Conservation (phyloP, 2,888 invertebrate species). For the Lamproptera curius region DNA sequence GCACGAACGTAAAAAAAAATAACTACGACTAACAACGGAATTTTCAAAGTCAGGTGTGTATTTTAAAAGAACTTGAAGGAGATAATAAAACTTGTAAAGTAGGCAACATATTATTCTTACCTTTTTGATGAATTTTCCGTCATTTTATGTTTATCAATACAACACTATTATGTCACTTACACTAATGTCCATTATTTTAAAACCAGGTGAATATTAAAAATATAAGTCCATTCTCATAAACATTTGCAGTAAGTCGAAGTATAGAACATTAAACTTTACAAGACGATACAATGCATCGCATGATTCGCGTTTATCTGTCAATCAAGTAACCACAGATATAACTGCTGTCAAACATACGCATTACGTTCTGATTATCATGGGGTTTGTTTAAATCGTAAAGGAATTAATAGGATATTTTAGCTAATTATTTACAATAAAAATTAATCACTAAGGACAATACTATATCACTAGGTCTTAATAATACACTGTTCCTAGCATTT, state of each 20-base stretch:
- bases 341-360: conserved; percentile 25
- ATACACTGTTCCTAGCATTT: no score
- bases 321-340: conserved; percentile 18
- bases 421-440: no score
- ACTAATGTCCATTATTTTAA: conserved; percentile 47
- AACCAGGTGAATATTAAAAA: conserved; percentile 23
- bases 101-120: conserved; percentile 42
- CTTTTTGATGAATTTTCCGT: conserved; percentile 73
- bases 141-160: conserved; percentile 54
- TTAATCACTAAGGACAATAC: no score
- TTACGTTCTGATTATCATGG: conserved; percentile 21
- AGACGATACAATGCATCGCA: conserved; percentile 28
- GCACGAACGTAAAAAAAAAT: background rate
- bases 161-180: conserved; percentile 36
- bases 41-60: conserved; percentile 18
- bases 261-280: conserved; percentile 6
- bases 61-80: background rate
- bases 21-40: conserved; percentile 7
- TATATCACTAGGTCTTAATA: no score
- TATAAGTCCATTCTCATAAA: conserved; percentile 26
- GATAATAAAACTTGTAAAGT: conserved; percentile 19
- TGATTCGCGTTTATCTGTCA: conserved; percentile 30
- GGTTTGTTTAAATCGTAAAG: background rate
- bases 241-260: background rate
- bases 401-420: no score